These are phyloP conservation scores for Tetheella fluctuosa DNA, from an alignment of 2,888 invertebrate genomes.

Conservation along the genomic window DNA sequence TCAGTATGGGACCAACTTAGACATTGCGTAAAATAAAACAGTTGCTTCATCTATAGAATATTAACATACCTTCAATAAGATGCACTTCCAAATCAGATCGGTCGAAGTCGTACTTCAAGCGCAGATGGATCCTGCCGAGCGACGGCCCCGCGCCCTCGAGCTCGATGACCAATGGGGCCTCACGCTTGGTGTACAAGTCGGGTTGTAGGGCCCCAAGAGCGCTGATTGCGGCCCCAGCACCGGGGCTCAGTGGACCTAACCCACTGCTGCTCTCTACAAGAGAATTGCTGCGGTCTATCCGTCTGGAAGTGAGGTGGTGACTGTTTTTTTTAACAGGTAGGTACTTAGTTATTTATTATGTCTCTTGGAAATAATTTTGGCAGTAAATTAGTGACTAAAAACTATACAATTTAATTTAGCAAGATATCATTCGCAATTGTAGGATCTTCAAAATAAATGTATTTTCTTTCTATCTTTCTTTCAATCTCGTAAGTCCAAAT, in stretches of 20 bases:
- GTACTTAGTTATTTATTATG: too few species aligned
- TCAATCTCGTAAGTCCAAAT: too few species aligned
- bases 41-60: too few species aligned
- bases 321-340: background rate
- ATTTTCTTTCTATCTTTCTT: too few species aligned
- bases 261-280: constrained; percentile 78
- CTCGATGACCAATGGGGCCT: constrained; percentile 90
- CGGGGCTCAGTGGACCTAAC: constrained; percentile 71
- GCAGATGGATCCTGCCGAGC: constrained; percentile 92
- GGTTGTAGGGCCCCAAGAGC: constrained; percentile 92
- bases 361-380: too few species aligned
- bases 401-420: too few species aligned
- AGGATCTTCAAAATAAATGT: too few species aligned
- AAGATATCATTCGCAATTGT: too few species aligned
- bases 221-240: constrained; percentile 70
- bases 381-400: too few species aligned
- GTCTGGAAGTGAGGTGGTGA: constrained; percentile 45
- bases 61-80: constrained; percentile 90
- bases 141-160: constrained; percentile 86
- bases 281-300: constrained; percentile 82
- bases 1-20: too few species aligned
- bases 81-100: constrained; percentile 95
- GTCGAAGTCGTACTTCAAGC: constrained; percentile 95
- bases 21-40: too few species aligned
- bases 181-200: constrained; percentile 92